Percentiles rank a stretch among this genome's conserved stretches.
phyloP scores from a whole-genome alignment of 2,888 invertebrate species.

The Meganola albula region DNA sequence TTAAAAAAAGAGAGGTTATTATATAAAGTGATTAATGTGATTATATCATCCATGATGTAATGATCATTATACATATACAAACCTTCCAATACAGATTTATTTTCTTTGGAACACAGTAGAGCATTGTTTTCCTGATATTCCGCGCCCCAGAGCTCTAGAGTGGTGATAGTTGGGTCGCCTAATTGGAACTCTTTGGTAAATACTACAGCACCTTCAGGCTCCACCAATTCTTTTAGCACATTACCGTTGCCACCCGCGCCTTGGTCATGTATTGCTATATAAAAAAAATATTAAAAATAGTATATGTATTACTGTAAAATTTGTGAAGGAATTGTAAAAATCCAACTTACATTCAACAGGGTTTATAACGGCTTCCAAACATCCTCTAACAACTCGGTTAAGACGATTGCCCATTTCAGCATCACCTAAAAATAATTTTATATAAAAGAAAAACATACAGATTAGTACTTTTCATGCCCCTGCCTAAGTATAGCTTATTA shows the following conservation, averaged over 20 bases:
- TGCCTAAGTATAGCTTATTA: no score
- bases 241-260: constrained; percentile 99
- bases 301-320: neutral
- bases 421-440: constrained; percentile 77
- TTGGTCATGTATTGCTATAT: constrained; percentile 95
- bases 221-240: constrained; percentile 96
- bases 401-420: constrained; percentile 99
- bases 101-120: constrained; percentile 84
- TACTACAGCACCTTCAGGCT: constrained; percentile 95
- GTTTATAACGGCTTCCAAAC: constrained; percentile 89
- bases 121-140: constrained; percentile 99
- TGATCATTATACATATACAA: constrained; percentile 2
- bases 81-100: constrained; percentile 80
- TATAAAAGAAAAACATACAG: constrained; percentile 1
- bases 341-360: constrained; percentile 83
- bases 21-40: constrained; percentile 5
- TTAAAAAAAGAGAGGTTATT: neutral
- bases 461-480: no score
- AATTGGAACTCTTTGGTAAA: constrained; percentile 90
- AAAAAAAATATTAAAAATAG: neutral
- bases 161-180: constrained; percentile 96
- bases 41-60: neutral
- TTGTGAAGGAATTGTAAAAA: neutral
- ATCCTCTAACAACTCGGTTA: constrained; percentile 94
- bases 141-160: constrained; percentile 97